A percentile compares a stretch with the other conserved stretches of the same genome.
These are phyloP conservation scores for Amphimallon solstitiale DNA, from an alignment of 2,888 invertebrate genomes.

Conservation along the genomic window DNA sequence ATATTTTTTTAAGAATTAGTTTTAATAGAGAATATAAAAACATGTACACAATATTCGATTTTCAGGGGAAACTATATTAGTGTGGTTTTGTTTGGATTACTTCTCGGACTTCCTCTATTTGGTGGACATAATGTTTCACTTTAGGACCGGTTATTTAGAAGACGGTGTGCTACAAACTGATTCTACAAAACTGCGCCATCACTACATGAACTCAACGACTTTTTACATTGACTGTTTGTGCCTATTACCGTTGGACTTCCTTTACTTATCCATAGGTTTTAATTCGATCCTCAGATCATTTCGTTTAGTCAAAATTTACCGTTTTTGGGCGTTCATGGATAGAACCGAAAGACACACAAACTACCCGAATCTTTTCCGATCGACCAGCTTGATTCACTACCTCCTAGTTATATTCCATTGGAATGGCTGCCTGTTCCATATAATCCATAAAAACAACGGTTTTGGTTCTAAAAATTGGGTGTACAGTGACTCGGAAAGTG, in stretches of 20 bases:
- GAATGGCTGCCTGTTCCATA: slow-evolving; percentile 99
- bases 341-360: slow-evolving; percentile 98
- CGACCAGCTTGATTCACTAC: slow-evolving; percentile 93
- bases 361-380: slow-evolving; percentile 95
- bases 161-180: slow-evolving; percentile 98
- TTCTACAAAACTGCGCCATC: slow-evolving; percentile 89
- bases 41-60: slow-evolving; percentile 48
- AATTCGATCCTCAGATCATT: slow-evolving; percentile 96
- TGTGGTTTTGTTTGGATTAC: slow-evolving; percentile 98
- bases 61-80: slow-evolving; percentile 83
- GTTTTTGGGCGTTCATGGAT: slow-evolving; percentile 99
- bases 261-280: slow-evolving; percentile 95
- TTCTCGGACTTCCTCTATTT: slow-evolving; percentile 95
- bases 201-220: slow-evolving; percentile 94
- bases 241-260: slow-evolving; percentile 95
- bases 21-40: too few relatives aligned
- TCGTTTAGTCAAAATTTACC: slow-evolving; percentile 96
- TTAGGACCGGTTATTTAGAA: slow-evolving; percentile 96
- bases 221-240: slow-evolving; percentile 99
- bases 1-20: too few relatives aligned
- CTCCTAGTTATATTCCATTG: slow-evolving; percentile 98
- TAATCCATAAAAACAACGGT: slow-evolving; percentile 94
- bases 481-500: slow-evolving; percentile 83
- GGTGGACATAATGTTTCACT: slow-evolving; percentile 96
- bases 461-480: slow-evolving; percentile 95